A percentile compares a stretch with the other conserved stretches of the same genome.
Conservation (phyloP, 2,888 invertebrate species). For the Himalopsyche anomala region DNA sequence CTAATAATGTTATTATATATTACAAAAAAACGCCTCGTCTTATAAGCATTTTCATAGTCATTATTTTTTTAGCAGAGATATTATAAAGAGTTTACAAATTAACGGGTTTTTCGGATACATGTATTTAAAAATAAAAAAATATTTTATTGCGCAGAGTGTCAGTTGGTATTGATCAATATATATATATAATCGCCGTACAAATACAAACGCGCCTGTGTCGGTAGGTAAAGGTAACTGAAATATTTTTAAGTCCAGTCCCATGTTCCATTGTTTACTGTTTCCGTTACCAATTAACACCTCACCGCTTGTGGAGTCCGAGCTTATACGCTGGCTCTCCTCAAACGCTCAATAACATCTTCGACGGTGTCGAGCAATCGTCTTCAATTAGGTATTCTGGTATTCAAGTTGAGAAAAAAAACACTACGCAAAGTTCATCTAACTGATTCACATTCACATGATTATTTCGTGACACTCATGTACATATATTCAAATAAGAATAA, state of each 20-base stretch:
- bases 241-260: constrained; percentile 65
- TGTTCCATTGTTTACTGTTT: constrained; percentile 76
- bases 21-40: too few relatives aligned
- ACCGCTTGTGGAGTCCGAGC: constrained; percentile 67
- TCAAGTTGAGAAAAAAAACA: constrained; percentile 12
- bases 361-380: constrained; percentile 44
- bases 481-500: constrained; percentile 31
- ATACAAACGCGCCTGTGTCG: constrained; percentile 51
- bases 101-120: not conserved
- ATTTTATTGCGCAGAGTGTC: not conserved
- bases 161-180: constrained; percentile 25
- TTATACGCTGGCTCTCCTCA: constrained; percentile 9
- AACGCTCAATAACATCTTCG: constrained; percentile 15
- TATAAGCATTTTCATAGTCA: too few relatives aligned
- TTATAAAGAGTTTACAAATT: too few relatives aligned
- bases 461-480: not conserved
- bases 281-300: constrained; percentile 78
- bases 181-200: constrained; percentile 48
- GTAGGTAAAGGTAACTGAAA: constrained; percentile 64
- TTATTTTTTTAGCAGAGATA: too few relatives aligned
- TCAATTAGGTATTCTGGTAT: constrained; percentile 20
- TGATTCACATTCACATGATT: constrained; percentile 30
- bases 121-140: not conserved
- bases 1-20: too few relatives aligned
- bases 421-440: constrained; percentile 32